Evolutionary conservation across 2,888 invertebrate species (phyloP).

Genomic region (Dexiosoma caninum): DNA sequence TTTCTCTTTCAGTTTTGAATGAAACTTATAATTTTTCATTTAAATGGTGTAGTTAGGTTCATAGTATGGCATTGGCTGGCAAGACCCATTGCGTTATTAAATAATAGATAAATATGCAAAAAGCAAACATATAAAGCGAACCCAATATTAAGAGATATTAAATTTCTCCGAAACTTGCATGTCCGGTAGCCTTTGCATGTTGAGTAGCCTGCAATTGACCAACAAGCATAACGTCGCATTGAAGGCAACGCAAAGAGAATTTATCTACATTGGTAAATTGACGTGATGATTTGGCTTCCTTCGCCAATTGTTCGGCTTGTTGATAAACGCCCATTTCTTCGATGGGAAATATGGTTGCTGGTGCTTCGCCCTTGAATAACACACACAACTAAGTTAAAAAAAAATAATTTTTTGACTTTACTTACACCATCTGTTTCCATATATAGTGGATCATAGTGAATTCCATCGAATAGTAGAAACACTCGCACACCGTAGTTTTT

Average conservation of each 20-base stretch:
- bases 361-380: slow-evolving; percentile 82
- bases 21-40: neutral
- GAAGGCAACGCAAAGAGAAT: slow-evolving; percentile 89
- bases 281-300: slow-evolving; percentile 91
- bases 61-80: slow-evolving; percentile 47
- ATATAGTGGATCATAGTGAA: slow-evolving; percentile 96
- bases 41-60: neutral
- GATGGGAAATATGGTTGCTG: slow-evolving; percentile 88
- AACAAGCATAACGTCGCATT: slow-evolving; percentile 86
- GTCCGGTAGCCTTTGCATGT: slow-evolving; percentile 91
- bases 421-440: slow-evolving; percentile 89
- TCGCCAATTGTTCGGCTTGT: slow-evolving; percentile 90
- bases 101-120: slow-evolving; percentile 74
- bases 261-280: slow-evolving; percentile 94
- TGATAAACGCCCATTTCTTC: slow-evolving; percentile 85
- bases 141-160: slow-evolving; percentile 77
- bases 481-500: slow-evolving; percentile 89
- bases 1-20: neutral
- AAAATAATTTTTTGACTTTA: slow-evolving; percentile 60
- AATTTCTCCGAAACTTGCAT: slow-evolving; percentile 88
- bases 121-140: slow-evolving; percentile 71
- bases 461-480: slow-evolving; percentile 94
- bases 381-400: neutral
- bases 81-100: slow-evolving; percentile 62
- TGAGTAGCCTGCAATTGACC: slow-evolving; percentile 90